Percentiles rank a stretch among this genome's conserved stretches.
Conservation (phyloP, 2,113 vertebrate genomes). For the Empidonax traillii region DNA sequence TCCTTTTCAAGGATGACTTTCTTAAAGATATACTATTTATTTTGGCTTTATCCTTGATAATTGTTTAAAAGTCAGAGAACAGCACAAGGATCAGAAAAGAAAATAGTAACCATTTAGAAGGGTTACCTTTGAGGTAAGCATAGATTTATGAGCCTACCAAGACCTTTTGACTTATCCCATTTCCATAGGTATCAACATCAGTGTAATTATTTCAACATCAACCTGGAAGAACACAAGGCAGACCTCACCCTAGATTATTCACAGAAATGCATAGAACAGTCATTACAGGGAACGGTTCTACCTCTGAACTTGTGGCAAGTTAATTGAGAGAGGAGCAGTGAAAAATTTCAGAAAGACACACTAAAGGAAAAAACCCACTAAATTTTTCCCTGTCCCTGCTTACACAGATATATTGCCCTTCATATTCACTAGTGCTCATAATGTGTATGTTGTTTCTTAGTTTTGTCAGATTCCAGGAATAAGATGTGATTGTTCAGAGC, state of each 20-base stretch:
- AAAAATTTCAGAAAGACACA: neutral
- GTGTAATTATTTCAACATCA: neutral
- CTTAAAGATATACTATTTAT: neutral
- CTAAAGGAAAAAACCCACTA: neutral
- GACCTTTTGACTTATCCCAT: neutral
- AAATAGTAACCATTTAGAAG: neutral
- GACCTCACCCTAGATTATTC: neutral
- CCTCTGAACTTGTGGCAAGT: neutral
- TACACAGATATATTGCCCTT: neutral
- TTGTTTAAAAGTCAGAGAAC: neutral
- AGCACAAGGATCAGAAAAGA: neutral
- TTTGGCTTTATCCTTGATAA: neutral
- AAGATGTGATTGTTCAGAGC: neutral
- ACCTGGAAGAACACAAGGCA: neutral
- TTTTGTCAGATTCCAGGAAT: neutral
- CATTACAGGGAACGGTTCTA: neutral
- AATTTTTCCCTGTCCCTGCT: neutral
- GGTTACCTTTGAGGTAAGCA: neutral
- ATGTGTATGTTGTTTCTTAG: neutral
- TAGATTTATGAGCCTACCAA: neutral
- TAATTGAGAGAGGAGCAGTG: neutral
- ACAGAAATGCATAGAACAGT: neutral
- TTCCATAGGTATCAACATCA: neutral
- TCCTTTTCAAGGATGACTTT: neutral
- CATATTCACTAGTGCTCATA: neutral